Evolutionary conservation across 2,113 vertebrate species (phyloP).

Genomic region (Rhinolophus sinicus): DNA sequence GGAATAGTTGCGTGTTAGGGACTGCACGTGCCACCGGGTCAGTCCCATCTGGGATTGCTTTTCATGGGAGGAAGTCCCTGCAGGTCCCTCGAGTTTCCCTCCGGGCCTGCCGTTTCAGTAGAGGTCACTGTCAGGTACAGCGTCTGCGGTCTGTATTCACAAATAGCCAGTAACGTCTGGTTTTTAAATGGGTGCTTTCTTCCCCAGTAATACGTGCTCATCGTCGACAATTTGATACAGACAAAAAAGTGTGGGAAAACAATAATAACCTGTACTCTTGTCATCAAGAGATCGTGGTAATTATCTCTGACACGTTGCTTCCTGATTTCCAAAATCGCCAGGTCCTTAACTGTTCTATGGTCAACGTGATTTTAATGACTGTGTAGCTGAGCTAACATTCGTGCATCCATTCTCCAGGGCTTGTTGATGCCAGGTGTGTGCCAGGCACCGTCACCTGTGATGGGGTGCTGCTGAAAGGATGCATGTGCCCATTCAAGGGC

Average conservation of each 20-base stretch:
- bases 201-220: background rate
- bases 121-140: too few relatives aligned
- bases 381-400: background rate
- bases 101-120: too few relatives aligned
- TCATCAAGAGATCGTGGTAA: background rate
- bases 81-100: too few relatives aligned
- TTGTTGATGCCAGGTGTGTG: background rate
- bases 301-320: background rate
- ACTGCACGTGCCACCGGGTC: too few relatives aligned
- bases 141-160: too few relatives aligned
- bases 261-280: background rate
- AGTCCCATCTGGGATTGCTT: too few relatives aligned
- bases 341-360: background rate
- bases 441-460: background rate
- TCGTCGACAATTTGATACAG: background rate
- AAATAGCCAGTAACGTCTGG: too few relatives aligned
- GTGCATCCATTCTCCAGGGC: fast-evolving
- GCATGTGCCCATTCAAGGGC: fast-evolving
- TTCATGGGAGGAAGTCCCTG: too few relatives aligned
- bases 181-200: background rate
- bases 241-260: background rate
- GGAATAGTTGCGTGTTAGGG: fast-evolving
- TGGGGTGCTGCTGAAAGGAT: background rate
- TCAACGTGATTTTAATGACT: fast-evolving
- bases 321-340: too few relatives aligned